phyloP scores from a whole-genome alignment of 2,113 vertebrate species.

The Indicator indicator region DNA sequence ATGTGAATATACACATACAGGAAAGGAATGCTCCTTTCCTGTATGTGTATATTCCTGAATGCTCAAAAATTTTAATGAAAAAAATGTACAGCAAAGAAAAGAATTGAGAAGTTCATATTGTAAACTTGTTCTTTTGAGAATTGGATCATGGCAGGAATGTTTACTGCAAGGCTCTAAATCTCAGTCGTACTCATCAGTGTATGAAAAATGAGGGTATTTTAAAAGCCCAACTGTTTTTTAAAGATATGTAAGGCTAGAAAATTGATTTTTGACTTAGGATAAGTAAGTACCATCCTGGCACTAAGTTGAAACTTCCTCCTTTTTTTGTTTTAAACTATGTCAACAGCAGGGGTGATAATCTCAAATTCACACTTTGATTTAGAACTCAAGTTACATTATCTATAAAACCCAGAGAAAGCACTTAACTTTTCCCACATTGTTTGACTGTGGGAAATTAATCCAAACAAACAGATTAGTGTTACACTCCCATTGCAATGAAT shows the following conservation, averaged over 20 bases:
- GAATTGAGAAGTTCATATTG: background rate
- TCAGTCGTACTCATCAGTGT: conserved; percentile 48
- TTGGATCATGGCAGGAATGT: background rate
- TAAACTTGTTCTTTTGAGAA: conserved; percentile 34
- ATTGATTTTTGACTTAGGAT: conserved; percentile 62
- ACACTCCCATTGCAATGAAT: background rate
- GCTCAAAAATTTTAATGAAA: background rate
- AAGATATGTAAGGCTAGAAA: conserved; percentile 68
- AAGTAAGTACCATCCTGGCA: conserved; percentile 36
- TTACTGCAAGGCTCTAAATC: conserved; percentile 56
- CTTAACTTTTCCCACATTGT: background rate
- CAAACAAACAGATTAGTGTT: conserved; percentile 24
- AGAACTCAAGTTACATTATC: background rate
- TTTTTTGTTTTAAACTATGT: background rate
- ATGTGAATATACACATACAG: conserved; percentile 33
- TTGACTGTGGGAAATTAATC: background rate
- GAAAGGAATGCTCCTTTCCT: background rate
- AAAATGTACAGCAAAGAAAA: conserved; percentile 26
- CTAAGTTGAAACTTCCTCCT: too few species aligned
- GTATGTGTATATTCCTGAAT: too few species aligned
- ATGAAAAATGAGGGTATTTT: conserved; percentile 63
- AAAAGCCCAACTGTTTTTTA: conserved; percentile 45
- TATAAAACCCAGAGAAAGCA: background rate
- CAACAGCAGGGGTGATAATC: background rate
- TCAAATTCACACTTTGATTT: conserved; percentile 16